Conservation (phyloP, 2,113 vertebrate genomes). For the Scomber scombrus region DNA sequence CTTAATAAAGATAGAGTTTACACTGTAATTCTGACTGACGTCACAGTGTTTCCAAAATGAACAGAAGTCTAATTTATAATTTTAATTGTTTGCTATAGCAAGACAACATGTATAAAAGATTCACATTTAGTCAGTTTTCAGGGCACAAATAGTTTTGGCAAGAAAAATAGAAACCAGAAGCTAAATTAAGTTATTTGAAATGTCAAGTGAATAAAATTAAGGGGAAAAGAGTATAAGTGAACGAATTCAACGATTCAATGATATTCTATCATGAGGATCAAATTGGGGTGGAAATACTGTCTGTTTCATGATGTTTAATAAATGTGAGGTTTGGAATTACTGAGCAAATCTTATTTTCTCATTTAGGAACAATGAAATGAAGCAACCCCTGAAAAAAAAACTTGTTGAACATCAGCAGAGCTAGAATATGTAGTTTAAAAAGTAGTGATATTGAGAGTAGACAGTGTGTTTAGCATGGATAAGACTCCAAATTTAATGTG, state of each 20-base stretch:
- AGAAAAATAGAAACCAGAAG: not conserved
- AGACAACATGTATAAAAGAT: too few relatives aligned
- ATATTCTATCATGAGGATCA: not conserved
- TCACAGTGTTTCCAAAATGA: too few relatives aligned
- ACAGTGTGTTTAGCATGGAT: not conserved
- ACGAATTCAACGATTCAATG: not conserved
- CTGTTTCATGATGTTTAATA: too few relatives aligned
- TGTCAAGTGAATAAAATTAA: not conserved
- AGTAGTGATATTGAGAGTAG: not conserved
- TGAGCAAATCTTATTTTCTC: not conserved
- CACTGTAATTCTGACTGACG: too few relatives aligned
- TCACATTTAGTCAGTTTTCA: not conserved
- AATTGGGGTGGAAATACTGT: not conserved
- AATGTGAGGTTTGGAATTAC: not conserved
- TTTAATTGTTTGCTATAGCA: too few relatives aligned
- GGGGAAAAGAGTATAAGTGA: not conserved
- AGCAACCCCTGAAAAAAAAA: not conserved
- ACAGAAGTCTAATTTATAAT: too few relatives aligned
- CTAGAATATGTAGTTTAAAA: not conserved
- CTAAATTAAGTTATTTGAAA: not conserved
- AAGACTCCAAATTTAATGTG: not conserved
- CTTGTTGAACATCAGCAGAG: not conserved
- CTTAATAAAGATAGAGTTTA: too few relatives aligned
- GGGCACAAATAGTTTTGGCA: not conserved
- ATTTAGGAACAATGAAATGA: not conserved